phyloP scores from a whole-genome alignment of 2,797 vertebrate genomes.

The Thamnophis elegans region DNA sequence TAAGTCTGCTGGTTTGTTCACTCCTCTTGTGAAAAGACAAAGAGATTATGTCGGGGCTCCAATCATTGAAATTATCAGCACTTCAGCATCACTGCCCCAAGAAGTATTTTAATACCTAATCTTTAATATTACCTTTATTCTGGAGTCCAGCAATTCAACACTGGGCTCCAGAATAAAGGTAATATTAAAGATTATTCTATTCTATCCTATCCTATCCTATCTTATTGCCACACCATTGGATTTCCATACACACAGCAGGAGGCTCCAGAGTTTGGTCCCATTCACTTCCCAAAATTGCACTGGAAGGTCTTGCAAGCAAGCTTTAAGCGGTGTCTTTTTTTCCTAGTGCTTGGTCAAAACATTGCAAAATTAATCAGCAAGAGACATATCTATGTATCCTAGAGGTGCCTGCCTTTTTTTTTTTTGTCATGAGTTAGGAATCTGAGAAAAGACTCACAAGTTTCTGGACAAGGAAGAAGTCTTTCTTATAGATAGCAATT shows the following conservation, averaged over 20 bases:
- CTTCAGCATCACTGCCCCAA: not conserved
- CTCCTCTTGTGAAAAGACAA: not conserved
- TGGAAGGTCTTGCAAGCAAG: not conserved
- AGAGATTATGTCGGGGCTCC: not conserved
- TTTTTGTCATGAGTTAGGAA: not conserved
- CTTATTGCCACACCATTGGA: not conserved
- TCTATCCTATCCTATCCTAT: too few species aligned
- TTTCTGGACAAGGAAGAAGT: conserved; percentile 98
- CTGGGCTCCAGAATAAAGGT: not conserved
- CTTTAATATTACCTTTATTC: not conserved
- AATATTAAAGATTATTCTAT: not conserved
- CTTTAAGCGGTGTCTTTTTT: not conserved
- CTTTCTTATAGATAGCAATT: conserved; percentile 92
- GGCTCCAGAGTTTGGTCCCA: not conserved
- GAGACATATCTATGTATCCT: too few species aligned
- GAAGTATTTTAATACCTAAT: not conserved
- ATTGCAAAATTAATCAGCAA: not conserved
- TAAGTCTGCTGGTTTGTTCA: not conserved
- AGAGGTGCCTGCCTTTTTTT: not conserved
- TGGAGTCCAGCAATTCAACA: not conserved
- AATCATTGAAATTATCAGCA: not conserved
- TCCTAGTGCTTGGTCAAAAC: not conserved
- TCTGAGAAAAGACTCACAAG: conserved; percentile 77
- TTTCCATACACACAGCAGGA: not conserved
- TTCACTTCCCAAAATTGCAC: not conserved